A percentile compares a stretch with the other conserved stretches of the same genome.
Evolutionary conservation across 2,797 vertebrate genomes (phyloP).

Genomic region (Euthynnus affinis): DNA sequence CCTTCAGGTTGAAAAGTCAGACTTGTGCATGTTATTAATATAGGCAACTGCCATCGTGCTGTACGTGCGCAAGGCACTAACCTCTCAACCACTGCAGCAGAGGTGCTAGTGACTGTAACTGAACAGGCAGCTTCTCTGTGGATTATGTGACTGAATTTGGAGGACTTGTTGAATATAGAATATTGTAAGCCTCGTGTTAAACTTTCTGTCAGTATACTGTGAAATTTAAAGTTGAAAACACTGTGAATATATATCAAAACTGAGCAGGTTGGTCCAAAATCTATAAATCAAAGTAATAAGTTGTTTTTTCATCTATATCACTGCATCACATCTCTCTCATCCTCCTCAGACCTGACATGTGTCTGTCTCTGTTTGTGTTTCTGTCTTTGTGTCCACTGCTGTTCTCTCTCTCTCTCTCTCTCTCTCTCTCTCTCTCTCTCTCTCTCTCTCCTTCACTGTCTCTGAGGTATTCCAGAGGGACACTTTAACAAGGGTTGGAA

Average conservation of each 20-base stretch:
- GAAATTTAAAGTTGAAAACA: conserved; percentile 1
- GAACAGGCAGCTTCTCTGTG: too few species aligned
- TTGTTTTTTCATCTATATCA: conserved; percentile 16
- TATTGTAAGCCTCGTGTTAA: background rate
- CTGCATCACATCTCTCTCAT: conserved; percentile 17
- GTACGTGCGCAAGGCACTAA: background rate
- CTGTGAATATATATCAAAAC: background rate
- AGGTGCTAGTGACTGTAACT: too few species aligned
- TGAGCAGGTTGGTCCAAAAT: background rate
- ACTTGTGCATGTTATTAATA: background rate
- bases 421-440: conserved; percentile 24
- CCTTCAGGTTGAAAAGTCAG: background rate
- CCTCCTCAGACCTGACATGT: conserved; percentile 16
- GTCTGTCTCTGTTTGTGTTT: conserved; percentile 15
- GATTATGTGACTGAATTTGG: background rate
- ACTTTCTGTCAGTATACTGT: background rate
- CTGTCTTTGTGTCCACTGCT: background rate
- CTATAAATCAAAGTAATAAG: conserved; percentile 5
- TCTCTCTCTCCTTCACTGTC: conserved; percentile 26
- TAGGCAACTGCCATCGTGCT: background rate
- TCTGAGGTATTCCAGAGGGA: conserved; percentile 69
- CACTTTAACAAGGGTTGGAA: conserved; percentile 76
- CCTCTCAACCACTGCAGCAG: background rate
- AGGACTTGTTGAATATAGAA: too few species aligned
- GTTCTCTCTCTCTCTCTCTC: conserved; percentile 24